Conservation (phyloP, 2,888 invertebrate species). For the Heliconius charithonia region DNA sequence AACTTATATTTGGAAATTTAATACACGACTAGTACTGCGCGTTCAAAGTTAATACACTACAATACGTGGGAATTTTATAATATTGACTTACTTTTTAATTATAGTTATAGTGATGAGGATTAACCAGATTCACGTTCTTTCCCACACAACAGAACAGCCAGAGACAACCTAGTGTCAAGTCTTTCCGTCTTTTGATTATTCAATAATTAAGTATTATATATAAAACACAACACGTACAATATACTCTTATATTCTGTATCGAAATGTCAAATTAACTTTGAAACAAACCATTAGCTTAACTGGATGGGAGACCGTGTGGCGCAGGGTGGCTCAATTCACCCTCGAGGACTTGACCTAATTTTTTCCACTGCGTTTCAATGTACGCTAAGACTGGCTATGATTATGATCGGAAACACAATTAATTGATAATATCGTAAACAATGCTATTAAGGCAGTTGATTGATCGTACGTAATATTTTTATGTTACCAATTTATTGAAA, state of each 20-base stretch:
- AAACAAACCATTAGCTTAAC: conserved; percentile 33
- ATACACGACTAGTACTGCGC: neutral
- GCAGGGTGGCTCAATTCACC: conserved; percentile 23
- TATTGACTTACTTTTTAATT: neutral
- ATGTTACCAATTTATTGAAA: neutral
- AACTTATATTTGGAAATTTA: neutral
- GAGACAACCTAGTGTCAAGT: no score
- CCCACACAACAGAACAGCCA: no score
- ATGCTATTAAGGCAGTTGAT: conserved; percentile 26
- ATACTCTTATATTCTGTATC: conserved; percentile 18
- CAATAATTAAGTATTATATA: neutral
- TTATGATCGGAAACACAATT: conserved; percentile 31
- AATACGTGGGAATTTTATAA: neutral
- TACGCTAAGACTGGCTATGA: conserved; percentile 25
- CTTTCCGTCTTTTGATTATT: neutral
- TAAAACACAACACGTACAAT: neutral
- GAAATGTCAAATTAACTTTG: conserved; percentile 30
- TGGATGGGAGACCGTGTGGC: conserved; percentile 26
- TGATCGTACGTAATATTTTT: conserved; percentile 15
- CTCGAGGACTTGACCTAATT: conserved; percentile 34
- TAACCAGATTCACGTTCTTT: no score
- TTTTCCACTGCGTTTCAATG: conserved; percentile 24
- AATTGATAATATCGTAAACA: conserved; percentile 24
- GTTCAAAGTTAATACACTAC: neutral
- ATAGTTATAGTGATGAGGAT: neutral